These are phyloP conservation scores for Aspidiotus rigidus DNA, from an alignment of 2,888 invertebrate genomes.

Conservation along the genomic window DNA sequence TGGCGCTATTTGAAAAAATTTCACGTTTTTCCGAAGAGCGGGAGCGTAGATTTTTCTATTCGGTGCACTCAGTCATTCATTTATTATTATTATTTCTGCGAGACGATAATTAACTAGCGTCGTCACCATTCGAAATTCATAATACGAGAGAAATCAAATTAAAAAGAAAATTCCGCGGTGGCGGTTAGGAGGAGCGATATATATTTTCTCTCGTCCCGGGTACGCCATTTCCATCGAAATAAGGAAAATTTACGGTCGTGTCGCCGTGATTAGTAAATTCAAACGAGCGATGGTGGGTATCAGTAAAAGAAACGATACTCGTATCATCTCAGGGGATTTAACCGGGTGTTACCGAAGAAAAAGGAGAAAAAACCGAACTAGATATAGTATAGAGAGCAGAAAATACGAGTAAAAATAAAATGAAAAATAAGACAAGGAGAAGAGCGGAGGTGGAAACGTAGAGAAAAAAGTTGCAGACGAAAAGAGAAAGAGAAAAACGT, in stretches of 20 bases:
- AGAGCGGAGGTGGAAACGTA: neutral
- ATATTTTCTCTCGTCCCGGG: neutral
- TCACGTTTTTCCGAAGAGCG: too few relatives aligned
- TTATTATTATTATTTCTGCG: too few relatives aligned
- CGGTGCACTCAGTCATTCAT: too few relatives aligned
- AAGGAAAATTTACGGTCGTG: neutral
- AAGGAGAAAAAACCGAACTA: neutral
- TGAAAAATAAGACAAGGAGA: neutral
- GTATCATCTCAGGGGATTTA: conserved; percentile 11
- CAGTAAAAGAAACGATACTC: neutral
- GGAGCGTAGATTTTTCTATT: too few relatives aligned
- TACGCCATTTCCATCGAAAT: neutral
- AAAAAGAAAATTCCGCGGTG: neutral
- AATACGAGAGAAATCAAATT: neutral
- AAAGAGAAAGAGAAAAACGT: neutral
- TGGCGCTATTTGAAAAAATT: too few relatives aligned
- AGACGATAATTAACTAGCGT: neutral
- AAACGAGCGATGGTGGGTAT: conserved; percentile 3
- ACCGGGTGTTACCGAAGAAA: neutral
- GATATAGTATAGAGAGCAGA: neutral
- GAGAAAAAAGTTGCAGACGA: neutral
- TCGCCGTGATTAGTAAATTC: conserved; percentile 15
- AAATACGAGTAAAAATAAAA: conserved; percentile 2
- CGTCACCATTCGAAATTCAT: conserved; percentile 1
- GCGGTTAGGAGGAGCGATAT: neutral